A percentile compares a stretch with the other conserved stretches of the same genome.
These are phyloP conservation scores for Brachionus manjavacas DNA, from an alignment of 1,140 invertebrate species.

Conservation along the genomic window DNA sequence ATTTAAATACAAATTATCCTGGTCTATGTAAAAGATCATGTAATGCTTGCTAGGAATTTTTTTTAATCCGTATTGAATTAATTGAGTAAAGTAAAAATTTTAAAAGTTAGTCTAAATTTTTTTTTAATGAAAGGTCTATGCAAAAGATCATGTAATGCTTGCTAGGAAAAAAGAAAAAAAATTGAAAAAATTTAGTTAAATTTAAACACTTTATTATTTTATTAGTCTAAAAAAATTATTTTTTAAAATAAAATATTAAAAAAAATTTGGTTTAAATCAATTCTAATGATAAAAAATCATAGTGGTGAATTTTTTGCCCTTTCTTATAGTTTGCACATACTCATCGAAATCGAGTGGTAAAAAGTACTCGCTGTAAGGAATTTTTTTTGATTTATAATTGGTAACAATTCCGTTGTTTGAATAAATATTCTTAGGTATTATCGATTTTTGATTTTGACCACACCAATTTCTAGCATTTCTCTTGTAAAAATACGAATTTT, in stretches of 20 bases:
- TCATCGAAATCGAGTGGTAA: neutral
- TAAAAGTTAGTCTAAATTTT: neutral
- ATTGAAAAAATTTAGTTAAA: neutral
- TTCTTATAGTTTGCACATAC: neutral
- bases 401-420: neutral
- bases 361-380: neutral
- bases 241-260: neutral
- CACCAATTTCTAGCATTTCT: neutral
- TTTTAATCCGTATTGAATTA: neutral
- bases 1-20: neutral
- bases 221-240: neutral
- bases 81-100: neutral
- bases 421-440: neutral
- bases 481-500: neutral
- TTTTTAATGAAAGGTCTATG: neutral
- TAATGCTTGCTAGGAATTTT: neutral
- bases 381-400: neutral
- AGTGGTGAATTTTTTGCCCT: neutral
- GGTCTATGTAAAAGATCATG: constrained; percentile 21
- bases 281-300: neutral
- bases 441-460: neutral
- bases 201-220: neutral
- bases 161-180: neutral
- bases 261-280: neutral
- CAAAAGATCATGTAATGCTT: neutral